phyloP scores from a whole-genome alignment of 2,888 invertebrate species.

The Rotaria sp. region DNA sequence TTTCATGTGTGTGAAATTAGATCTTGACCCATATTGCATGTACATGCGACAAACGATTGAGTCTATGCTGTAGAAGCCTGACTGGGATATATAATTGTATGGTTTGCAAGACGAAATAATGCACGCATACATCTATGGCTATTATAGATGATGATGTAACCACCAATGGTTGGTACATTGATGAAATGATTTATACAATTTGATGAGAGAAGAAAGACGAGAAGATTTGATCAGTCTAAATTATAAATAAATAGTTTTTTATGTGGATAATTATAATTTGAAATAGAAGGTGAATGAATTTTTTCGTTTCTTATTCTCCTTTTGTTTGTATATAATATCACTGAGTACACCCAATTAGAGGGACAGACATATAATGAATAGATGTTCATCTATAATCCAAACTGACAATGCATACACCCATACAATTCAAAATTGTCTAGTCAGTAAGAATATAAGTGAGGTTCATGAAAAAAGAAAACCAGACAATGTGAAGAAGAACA shows the following conservation, averaged over 20 bases:
- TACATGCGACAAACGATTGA: background rate
- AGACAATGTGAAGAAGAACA: constrained; percentile 1
- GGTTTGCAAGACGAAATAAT: background rate
- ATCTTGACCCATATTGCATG: background rate
- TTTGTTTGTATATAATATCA: background rate
- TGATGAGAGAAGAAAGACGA: background rate
- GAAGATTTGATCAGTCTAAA: background rate
- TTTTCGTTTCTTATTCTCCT: background rate
- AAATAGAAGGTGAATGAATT: background rate
- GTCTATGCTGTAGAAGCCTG: background rate
- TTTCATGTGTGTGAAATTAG: background rate
- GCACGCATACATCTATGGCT: background rate
- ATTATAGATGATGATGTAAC: background rate
- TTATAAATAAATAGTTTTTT: background rate
- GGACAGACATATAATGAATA: background rate
- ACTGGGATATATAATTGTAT: background rate
- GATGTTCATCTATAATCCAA: background rate
- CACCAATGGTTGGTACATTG: background rate
- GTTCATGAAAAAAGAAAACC: background rate
- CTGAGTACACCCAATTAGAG: background rate
- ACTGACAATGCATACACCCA: background rate
- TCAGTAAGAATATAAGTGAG: background rate
- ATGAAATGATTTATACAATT: background rate
- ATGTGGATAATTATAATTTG: background rate
- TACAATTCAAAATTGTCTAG: background rate